Evolutionary conservation across 2,797 vertebrate genomes (phyloP).

Genomic region (Melopsittacus undulatus): DNA sequence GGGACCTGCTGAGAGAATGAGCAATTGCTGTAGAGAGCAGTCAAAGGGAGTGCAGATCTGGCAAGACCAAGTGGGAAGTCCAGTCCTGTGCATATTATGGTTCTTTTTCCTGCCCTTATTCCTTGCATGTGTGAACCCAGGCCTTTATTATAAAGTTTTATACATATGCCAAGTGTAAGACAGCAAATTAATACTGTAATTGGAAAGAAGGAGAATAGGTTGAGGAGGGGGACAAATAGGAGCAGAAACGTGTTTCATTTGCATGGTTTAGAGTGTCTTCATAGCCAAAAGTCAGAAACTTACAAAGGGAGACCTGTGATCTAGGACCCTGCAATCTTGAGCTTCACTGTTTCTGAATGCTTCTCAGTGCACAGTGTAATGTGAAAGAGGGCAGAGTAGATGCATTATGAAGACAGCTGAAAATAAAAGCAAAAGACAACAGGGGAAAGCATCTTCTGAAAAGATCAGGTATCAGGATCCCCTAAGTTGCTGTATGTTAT

Average conservation of each 20-base stretch:
- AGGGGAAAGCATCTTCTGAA: not conserved
- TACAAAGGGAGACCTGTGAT: not conserved
- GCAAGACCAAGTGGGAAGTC: not conserved
- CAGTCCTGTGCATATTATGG: too few relatives aligned
- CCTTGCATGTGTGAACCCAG: not conserved
- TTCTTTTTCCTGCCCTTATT: not conserved
- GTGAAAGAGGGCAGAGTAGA: too few relatives aligned
- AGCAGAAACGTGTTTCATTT: not conserved
- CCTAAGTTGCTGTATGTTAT: not conserved
- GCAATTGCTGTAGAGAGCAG: not conserved
- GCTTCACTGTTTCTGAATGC: accelerated
- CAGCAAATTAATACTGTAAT: too few relatives aligned
- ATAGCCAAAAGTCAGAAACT: not conserved
- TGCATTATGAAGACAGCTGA: not conserved
- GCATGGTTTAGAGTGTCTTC: not conserved
- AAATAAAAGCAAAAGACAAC: not conserved
- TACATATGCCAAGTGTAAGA: not conserved
- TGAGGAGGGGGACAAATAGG: not conserved
- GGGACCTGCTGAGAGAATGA: not conserved
- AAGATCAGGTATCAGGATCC: not conserved
- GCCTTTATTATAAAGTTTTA: not conserved
- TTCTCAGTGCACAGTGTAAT: not conserved
- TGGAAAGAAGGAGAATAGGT: not conserved
- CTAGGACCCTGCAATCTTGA: not conserved
- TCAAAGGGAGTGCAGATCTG: not conserved